Base-by-base conservation (phyloP, 1,140 invertebrate genomes). In the Calosoma granatense region DNA sequence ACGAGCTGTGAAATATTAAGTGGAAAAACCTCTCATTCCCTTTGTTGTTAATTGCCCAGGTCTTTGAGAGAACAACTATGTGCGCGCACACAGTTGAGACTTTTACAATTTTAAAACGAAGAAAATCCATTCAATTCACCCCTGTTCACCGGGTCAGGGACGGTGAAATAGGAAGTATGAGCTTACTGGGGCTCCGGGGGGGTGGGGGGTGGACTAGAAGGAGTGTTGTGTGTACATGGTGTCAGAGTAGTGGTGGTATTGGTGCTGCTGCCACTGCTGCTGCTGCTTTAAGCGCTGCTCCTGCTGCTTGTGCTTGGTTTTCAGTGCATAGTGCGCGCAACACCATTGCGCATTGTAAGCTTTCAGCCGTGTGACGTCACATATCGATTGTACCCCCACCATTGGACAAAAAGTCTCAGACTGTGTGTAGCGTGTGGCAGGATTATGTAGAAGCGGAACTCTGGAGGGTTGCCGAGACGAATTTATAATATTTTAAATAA, bases 381-480 rank as follows among this genome's bases (percentile, higher is more conserved):
- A 17, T 47, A 47, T 47, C 41, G 41, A 47, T 47, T 47, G 41
- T 47, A 17, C 41, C 17, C 41, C 41, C 17, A 47, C 41, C 17
- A 47, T 17, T 47, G 41, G 17, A 17, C 41, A 47, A 47, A 47
- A 47, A 47, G 41, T 47, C 41, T 47, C 41, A 47, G 41, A 47
- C 41, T 47, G 41, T 47, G 17, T 47, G 41, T 47, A 47, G 41
- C 17, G 15, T 47, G 17, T 17, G 15, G 41, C 41, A 47, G 41
- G 41, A 47, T 47, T 47, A 47, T 17, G 15, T 4, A 3, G 41
- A 47, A 47, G 41, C 41, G 41, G 41, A 47, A 47, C 41, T 17
- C 41, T 47, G 17, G 4, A 17, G 26, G 26, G 26, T n/a, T 17
- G 41, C 41, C 9, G n/a, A 11, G 17, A 17, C 9, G 15, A 47